These are phyloP conservation scores for Pectinophora gossypiella DNA, from an alignment of 1,140 invertebrate genomes.

Conservation along the genomic window DNA sequence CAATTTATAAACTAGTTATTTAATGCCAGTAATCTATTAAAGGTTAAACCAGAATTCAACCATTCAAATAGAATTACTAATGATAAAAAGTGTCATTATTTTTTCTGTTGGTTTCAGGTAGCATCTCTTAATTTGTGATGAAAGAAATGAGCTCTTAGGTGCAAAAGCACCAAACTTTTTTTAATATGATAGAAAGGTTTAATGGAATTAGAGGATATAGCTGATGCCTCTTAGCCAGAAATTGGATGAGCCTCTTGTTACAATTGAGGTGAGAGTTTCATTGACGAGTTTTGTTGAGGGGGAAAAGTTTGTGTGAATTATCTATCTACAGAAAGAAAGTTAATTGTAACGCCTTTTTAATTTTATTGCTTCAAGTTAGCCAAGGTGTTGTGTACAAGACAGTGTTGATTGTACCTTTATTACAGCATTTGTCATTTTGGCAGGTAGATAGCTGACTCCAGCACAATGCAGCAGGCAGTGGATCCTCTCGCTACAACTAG, in stretches of 20 bases:
- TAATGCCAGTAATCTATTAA: too few species aligned
- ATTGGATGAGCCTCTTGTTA: slow-evolving; percentile 75
- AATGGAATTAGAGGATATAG: slow-evolving; percentile 66
- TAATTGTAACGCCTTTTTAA: too few species aligned
- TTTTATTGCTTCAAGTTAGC: too few species aligned
- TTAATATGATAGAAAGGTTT: slow-evolving; percentile 71
- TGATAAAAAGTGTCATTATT: too few species aligned
- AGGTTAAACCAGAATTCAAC: too few species aligned
- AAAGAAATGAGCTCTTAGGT: slow-evolving; percentile 55
- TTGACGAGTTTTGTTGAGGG: slow-evolving; percentile 14
- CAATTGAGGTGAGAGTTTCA: slow-evolving; percentile 69
- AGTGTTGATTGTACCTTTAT: slow-evolving; percentile 22
- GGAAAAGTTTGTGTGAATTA: too few species aligned
- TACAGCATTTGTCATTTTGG: slow-evolving; percentile 63
- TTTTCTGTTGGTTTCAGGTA: slow-evolving; percentile 44
- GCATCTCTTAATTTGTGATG: slow-evolving; percentile 36
- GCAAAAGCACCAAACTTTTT: slow-evolving; percentile 54
- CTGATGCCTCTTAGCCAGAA: slow-evolving; percentile 76
- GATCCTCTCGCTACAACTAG: slow-evolving; percentile 74
- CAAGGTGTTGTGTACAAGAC: too few species aligned
- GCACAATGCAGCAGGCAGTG: slow-evolving; percentile 75
- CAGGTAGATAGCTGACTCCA: slow-evolving; percentile 76
- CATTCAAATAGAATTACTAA: too few species aligned
- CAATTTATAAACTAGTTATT: too few species aligned
- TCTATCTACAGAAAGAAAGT: too few species aligned